These are phyloP conservation scores for Suncus etruscus DNA, from an alignment of 2,113 vertebrate species.

Conservation along the genomic window DNA sequence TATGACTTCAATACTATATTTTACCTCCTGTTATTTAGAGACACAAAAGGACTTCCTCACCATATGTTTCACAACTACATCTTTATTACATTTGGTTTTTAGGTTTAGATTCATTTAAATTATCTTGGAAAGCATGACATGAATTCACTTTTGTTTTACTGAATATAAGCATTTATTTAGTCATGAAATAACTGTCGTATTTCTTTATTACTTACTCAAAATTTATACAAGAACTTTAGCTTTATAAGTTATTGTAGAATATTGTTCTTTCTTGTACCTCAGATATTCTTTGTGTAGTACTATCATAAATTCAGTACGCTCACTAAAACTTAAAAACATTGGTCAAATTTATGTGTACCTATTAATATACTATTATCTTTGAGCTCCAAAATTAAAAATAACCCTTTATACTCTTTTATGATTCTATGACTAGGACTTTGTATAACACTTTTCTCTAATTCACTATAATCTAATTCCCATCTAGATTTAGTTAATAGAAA, in stretches of 20 bases:
- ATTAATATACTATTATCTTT: neutral
- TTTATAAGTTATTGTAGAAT: neutral
- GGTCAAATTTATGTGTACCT: neutral
- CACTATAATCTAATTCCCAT: neutral
- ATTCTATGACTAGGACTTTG: neutral
- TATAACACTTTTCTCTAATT: neutral
- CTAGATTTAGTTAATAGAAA: neutral
- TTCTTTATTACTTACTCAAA: neutral
- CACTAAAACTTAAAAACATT: neutral
- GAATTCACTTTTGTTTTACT: neutral
- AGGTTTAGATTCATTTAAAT: neutral
- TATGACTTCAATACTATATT: neutral
- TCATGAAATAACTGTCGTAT: neutral
- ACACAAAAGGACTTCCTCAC: neutral
- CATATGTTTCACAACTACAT: neutral
- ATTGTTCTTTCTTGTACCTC: neutral
- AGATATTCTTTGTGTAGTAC: neutral
- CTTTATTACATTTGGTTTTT: constrained; percentile 14
- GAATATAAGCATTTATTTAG: neutral
- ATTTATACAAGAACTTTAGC: neutral
- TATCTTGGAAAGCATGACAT: neutral
- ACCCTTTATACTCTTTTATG: neutral
- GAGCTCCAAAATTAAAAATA: neutral
- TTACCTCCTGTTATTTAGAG: neutral
- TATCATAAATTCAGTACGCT: neutral